Conservation (phyloP, 2,888 invertebrate genomes). For the Masnerella sp. region DNA sequence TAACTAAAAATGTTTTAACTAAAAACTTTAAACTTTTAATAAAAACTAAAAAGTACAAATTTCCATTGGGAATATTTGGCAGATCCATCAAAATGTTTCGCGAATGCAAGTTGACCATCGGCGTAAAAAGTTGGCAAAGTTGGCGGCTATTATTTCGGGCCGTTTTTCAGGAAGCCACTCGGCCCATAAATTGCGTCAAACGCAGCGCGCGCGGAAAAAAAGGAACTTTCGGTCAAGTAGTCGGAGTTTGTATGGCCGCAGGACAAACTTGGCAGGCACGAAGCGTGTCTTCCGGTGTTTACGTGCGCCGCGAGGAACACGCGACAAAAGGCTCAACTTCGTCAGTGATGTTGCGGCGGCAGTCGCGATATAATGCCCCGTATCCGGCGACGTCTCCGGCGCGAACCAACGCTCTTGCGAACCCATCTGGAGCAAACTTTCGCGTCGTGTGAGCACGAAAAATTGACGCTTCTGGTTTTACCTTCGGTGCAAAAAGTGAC, state of each 20-base stretch:
- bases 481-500: too few relatives aligned
- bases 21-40: too few relatives aligned
- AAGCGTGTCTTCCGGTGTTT: slow-evolving; percentile 74
- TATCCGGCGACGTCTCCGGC: slow-evolving; percentile 63
- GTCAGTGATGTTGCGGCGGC: slow-evolving; percentile 68
- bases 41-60: too few relatives aligned
- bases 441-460: too few relatives aligned
- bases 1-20: too few relatives aligned
- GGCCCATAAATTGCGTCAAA: slow-evolving; percentile 34
- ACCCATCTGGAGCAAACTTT: slow-evolving; percentile 24
- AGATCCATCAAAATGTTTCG: too few relatives aligned
- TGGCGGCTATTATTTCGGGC: slow-evolving; percentile 11
- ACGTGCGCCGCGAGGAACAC: slow-evolving; percentile 68
- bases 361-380: slow-evolving; percentile 70
- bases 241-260: slow-evolving; percentile 41
- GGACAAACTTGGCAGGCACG: slow-evolving; percentile 64
- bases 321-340: slow-evolving; percentile 69
- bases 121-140: too few relatives aligned
- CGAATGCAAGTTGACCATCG: too few relatives aligned
- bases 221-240: slow-evolving; percentile 36
- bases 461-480: too few relatives aligned
- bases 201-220: slow-evolving; percentile 16
- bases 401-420: too few relatives aligned
- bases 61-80: too few relatives aligned
- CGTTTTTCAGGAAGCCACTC: slow-evolving; percentile 21